Evolutionary conservation across 2,113 vertebrate species (phyloP).

Genomic region (Eupsittula cactorum): DNA sequence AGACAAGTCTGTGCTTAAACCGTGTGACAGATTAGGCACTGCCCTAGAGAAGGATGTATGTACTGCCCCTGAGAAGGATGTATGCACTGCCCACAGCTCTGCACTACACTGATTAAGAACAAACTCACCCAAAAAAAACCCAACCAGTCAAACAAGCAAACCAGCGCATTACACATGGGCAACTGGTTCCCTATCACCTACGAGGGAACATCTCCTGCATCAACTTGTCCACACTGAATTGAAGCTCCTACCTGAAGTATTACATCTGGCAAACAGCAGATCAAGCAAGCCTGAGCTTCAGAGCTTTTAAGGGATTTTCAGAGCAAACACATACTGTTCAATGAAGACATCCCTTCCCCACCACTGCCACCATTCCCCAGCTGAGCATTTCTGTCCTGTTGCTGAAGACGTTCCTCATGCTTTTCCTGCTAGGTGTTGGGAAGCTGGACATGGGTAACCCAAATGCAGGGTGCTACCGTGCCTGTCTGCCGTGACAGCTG

Average conservation of each 20-base stretch:
- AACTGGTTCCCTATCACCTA: not conserved
- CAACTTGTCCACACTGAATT: not conserved
- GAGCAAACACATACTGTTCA: not conserved
- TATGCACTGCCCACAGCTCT: not conserved
- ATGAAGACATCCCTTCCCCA: not conserved
- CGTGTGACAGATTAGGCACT: not conserved
- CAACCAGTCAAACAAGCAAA: not conserved
- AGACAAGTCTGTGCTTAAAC: not conserved
- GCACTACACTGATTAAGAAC: not conserved
- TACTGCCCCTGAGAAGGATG: not conserved
- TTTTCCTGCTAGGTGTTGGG: not conserved
- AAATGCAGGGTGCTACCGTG: not conserved
- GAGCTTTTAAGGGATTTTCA: conserved; percentile 37
- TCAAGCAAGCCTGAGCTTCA: not conserved
- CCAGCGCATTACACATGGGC: not conserved
- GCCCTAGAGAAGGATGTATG: not conserved
- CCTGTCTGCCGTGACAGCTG: not conserved
- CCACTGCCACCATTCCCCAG: not conserved
- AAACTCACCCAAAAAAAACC: not conserved
- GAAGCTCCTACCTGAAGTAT: not conserved
- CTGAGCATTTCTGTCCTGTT: not conserved
- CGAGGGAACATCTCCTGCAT: not conserved
- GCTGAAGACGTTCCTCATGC: not conserved
- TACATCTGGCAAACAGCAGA: not conserved
- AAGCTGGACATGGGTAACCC: not conserved